Percentiles rank a stretch among this genome's conserved stretches.
Conservation (phyloP, 2,113 vertebrate species). For the Anhinga anhinga region DNA sequence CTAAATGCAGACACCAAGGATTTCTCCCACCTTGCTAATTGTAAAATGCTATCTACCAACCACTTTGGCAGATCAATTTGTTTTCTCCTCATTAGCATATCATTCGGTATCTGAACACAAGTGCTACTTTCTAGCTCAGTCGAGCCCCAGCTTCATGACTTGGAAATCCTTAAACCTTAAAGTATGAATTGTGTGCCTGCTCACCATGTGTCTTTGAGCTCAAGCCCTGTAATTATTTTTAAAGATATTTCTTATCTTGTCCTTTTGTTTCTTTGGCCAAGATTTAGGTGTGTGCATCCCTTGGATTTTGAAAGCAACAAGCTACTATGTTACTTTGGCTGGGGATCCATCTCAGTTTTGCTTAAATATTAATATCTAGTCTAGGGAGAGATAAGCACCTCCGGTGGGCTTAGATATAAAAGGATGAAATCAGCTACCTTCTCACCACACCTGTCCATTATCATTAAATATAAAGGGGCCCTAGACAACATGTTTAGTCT, state of each 20-base stretch:
- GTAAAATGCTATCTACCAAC: background rate
- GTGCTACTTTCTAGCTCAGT: background rate
- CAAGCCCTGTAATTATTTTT: background rate
- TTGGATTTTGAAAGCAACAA: background rate
- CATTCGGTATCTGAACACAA: background rate
- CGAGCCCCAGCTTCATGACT: background rate
- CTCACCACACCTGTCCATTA: background rate
- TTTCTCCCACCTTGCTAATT: background rate
- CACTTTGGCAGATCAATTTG: background rate
- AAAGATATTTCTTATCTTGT: background rate
- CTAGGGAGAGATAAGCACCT: background rate
- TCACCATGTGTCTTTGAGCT: background rate
- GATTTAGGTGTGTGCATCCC: background rate
- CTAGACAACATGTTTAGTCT: background rate
- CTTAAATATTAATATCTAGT: background rate
- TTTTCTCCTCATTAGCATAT: background rate
- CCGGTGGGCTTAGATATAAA: background rate
- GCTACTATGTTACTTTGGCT: background rate
- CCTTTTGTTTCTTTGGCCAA: background rate
- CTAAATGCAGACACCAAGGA: background rate
- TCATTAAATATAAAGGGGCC: background rate
- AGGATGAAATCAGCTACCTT: background rate
- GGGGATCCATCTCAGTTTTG: background rate
- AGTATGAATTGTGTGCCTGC: background rate
- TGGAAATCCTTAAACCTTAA: background rate